Evolutionary conservation across 2,797 vertebrate genomes (phyloP).

Genomic region (Pantherophis alleghaniensis): DNA sequence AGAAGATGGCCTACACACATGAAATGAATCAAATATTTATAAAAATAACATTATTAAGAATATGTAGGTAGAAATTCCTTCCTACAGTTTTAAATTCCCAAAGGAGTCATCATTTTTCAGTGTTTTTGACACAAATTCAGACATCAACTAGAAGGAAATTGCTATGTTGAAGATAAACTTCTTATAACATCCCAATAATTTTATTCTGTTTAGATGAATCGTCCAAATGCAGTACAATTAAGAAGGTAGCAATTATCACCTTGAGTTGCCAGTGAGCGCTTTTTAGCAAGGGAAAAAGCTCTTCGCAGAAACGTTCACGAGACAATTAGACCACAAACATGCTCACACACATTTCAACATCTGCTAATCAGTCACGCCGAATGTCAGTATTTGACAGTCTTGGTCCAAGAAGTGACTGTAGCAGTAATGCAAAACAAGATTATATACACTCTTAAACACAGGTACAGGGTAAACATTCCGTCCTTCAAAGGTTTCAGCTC

Average conservation of each 20-base stretch:
- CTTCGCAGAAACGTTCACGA: neutral
- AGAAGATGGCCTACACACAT: neutral
- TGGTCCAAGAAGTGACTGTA: neutral
- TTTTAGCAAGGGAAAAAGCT: neutral
- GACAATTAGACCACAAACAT: slow-evolving; percentile 17
- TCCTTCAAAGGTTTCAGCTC: neutral
- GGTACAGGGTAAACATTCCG: neutral
- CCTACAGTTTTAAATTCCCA: neutral
- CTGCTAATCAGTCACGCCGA: neutral
- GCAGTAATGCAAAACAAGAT: slow-evolving; percentile 7
- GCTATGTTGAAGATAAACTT: neutral
- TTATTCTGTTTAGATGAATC: neutral
- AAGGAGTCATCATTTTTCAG: neutral
- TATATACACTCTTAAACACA: neutral
- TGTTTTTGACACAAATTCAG: neutral
- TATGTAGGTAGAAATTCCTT: neutral
- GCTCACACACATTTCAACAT: slow-evolving; percentile 1
- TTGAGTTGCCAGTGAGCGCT: neutral
- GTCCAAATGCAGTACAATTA: neutral
- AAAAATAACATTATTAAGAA: neutral
- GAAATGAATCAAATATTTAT: neutral
- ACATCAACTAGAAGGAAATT: neutral
- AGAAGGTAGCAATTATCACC: slow-evolving; percentile 2
- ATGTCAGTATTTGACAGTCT: neutral
- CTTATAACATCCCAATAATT: neutral